These are phyloP conservation scores for Stichodactyla mertensii DNA, from an alignment of 64 coral and sea anemone species.

Conservation along the genomic window DNA sequence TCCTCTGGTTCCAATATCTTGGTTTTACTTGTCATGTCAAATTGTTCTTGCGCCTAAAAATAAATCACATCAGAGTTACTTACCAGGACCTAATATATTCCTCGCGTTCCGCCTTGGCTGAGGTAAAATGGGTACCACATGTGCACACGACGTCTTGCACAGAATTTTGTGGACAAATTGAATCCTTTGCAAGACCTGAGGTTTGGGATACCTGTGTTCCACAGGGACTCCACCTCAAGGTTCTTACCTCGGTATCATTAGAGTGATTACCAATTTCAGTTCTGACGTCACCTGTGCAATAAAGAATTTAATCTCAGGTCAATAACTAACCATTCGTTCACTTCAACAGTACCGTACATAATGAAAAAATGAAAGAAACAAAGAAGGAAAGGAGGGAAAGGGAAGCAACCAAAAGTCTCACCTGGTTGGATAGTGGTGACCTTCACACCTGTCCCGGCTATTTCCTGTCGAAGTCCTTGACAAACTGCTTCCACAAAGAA, in stretches of 20 bases:
- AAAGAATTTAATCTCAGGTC: not conserved
- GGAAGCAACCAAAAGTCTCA: not conserved
- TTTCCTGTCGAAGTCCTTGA: conserved; percentile 77
- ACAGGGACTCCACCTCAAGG: not conserved
- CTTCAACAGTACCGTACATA: too few species aligned
- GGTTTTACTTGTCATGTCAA: conserved; percentile 47
- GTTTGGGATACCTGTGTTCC: not conserved
- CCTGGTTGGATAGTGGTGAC: conserved; percentile 91
- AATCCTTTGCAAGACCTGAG: too few species aligned
- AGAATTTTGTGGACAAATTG: too few species aligned
- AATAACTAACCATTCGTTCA: too few species aligned
- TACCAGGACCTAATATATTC: not conserved
- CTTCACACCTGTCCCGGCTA: conserved; percentile 65
- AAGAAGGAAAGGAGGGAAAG: too few species aligned
- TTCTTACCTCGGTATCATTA: conserved; percentile 4
- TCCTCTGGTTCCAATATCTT: conserved; percentile 68
- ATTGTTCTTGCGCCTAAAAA: conserved; percentile 70
- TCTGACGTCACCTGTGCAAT: conserved; percentile 45
- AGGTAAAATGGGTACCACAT: not conserved
- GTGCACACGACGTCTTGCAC: too few species aligned
- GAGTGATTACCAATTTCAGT: conserved; percentile 42
- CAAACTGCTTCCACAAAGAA: conserved; percentile 80
- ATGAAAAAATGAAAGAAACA: too few species aligned
- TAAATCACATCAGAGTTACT: not conserved
- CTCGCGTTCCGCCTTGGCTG: not conserved